Evolutionary conservation across 92 coral and sea anemone genomes (phyloP).

Genomic region (Umimayanthus chanpuru): DNA sequence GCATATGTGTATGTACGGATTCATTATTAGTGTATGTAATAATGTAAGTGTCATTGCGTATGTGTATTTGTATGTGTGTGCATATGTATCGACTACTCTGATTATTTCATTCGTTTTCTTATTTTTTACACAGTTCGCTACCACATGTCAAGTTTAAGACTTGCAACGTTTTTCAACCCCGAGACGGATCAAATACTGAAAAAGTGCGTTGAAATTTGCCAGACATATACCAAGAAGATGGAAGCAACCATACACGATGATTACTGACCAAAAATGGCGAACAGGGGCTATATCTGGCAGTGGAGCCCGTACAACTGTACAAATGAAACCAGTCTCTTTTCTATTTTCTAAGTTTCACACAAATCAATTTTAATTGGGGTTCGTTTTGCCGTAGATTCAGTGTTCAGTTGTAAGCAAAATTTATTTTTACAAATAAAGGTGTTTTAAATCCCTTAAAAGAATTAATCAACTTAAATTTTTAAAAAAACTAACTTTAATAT

Average conservation of each 20-base stretch:
- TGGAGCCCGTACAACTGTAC: not conserved
- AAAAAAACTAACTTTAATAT: no score
- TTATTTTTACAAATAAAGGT: not conserved
- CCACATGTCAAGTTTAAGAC: slow-evolving; percentile 80
- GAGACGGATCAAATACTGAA: slow-evolving; percentile 77
- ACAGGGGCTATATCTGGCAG: not conserved
- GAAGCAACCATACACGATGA: slow-evolving; percentile 34
- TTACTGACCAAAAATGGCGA: not conserved
- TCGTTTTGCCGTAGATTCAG: not conserved
- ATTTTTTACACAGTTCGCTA: slow-evolving; percentile 71
- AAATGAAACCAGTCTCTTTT: not conserved
- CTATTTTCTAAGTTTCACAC: not conserved
- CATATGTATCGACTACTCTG: not conserved
- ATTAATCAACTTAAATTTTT: no score
- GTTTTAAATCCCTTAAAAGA: no score
- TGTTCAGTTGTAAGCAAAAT: not conserved
- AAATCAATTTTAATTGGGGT: not conserved
- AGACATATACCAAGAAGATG: slow-evolving; percentile 67
- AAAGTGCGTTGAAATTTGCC: slow-evolving; percentile 80
- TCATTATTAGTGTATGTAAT: no score
- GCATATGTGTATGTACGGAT: not conserved
- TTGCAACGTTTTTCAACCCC: slow-evolving; percentile 90
- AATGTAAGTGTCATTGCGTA: no score
- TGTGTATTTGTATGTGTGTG: no score
- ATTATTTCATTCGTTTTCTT: no score